Percentiles rank a stretch among this genome's conserved stretches.
Evolutionary conservation across 2,888 invertebrate genomes (phyloP).

Genomic region (Nesidiocoris tenuis): DNA sequence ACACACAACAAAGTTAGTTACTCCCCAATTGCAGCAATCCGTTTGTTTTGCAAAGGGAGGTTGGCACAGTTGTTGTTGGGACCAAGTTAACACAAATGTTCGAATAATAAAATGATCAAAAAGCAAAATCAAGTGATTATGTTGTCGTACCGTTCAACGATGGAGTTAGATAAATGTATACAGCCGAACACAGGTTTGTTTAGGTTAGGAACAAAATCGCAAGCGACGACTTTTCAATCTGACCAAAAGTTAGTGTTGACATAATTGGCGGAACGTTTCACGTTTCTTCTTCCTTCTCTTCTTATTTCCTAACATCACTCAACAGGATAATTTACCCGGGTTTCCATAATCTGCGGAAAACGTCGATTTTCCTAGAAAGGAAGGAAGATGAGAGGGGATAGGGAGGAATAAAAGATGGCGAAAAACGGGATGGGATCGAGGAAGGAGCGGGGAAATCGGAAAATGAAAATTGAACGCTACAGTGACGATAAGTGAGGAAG

Average conservation of each 20-base stretch:
- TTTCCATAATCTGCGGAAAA: too few relatives aligned
- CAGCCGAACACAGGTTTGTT: neutral
- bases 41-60: neutral
- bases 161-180: neutral
- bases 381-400: neutral
- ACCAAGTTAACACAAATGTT: neutral
- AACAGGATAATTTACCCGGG: too few relatives aligned
- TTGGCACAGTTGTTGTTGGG: neutral
- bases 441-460: too few relatives aligned
- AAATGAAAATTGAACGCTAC: constrained; percentile 27
- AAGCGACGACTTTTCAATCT: neutral
- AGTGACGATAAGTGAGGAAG: constrained; percentile 25
- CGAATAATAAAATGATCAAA: neutral
- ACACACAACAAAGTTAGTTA: constrained; percentile 48
- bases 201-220: neutral
- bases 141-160: neutral
- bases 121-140: too few relatives aligned
- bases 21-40: constrained; percentile 22
- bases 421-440: neutral
- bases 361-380: neutral
- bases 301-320: neutral
- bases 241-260: neutral
- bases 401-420: neutral
- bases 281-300: neutral
- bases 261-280: neutral